Percentiles rank a stretch among this genome's conserved stretches.
These are phyloP conservation scores for Leptura quadrifasciata DNA, from an alignment of 2,888 invertebrate genomes.

Conservation along the genomic window DNA sequence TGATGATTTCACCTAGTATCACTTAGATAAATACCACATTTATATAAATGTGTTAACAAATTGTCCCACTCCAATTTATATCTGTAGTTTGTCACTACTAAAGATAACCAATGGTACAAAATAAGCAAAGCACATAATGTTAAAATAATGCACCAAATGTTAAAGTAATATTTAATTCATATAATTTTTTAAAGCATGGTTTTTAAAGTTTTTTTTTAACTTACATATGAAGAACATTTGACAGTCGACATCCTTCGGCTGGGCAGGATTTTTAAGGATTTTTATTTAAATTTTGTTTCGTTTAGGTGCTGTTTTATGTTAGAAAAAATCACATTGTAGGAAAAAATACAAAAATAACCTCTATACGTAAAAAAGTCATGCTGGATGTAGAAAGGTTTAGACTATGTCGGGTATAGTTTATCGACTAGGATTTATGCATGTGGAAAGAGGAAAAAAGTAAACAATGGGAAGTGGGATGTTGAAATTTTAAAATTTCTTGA, in stretches of 20 bases:
- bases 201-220: conserved; percentile 52
- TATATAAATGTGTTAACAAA: background rate
- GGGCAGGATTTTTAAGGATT: conserved; percentile 40
- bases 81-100: conserved; percentile 1
- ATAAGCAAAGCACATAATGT: conserved; percentile 1
- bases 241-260: conserved; percentile 45
- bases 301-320: conserved; percentile 54
- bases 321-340: conserved; percentile 52
- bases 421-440: conserved; percentile 2
- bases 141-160: background rate
- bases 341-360: conserved; percentile 57
- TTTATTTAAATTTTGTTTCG: conserved; percentile 53
- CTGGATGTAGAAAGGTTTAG: conserved; percentile 54
- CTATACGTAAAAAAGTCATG: conserved; percentile 55
- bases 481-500: background rate
- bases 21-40: background rate
- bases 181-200: conserved; percentile 31
- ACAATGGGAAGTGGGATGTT: background rate
- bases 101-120: background rate
- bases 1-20: background rate
- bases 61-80: background rate
- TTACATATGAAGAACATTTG: conserved; percentile 50
- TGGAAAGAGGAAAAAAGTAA: background rate
- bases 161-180: conserved; percentile 14
- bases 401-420: conserved; percentile 52